phyloP scores from a whole-genome alignment of 1,140 invertebrate species.

The Chymomyza costata region DNA sequence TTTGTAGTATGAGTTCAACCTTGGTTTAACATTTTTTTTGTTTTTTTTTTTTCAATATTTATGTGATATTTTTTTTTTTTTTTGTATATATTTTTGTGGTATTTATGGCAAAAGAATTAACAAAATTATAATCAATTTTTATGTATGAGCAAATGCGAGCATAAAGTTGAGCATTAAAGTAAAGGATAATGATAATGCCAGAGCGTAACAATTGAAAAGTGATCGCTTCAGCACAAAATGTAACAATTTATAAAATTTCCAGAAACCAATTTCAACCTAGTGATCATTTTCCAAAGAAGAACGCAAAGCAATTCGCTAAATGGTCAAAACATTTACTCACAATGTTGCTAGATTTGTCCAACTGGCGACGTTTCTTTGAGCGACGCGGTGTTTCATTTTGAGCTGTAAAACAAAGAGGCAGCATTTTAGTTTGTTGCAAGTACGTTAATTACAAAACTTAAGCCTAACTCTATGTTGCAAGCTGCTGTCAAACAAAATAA shows the following conservation, averaged over 20 bases:
- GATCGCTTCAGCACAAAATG: constrained; percentile 8
- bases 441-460: too few relatives aligned
- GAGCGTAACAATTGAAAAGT: constrained; percentile 20
- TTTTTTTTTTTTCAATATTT: constrained; percentile 18
- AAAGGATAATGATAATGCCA: constrained; percentile 3
- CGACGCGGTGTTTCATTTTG: constrained; percentile 67
- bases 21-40: constrained; percentile 28
- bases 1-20: constrained; percentile 70
- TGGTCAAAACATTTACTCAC: constrained; percentile 64
- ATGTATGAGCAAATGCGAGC: constrained; percentile 11
- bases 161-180: constrained; percentile 5
- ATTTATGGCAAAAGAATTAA: constrained; percentile 26
- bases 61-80: not conserved
- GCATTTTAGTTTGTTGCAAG: too few relatives aligned
- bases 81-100: constrained; percentile 16
- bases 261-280: not conserved
- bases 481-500: too few relatives aligned
- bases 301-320: constrained; percentile 34
- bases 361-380: constrained; percentile 71
- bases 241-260: not conserved
- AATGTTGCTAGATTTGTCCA: constrained; percentile 72
- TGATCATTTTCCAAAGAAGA: constrained; percentile 48
- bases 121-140: constrained; percentile 31
- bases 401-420: constrained; percentile 24
- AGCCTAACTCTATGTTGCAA: too few relatives aligned